Conservation (phyloP, 2,113 vertebrate genomes). For the Tilapia sparmanii region DNA sequence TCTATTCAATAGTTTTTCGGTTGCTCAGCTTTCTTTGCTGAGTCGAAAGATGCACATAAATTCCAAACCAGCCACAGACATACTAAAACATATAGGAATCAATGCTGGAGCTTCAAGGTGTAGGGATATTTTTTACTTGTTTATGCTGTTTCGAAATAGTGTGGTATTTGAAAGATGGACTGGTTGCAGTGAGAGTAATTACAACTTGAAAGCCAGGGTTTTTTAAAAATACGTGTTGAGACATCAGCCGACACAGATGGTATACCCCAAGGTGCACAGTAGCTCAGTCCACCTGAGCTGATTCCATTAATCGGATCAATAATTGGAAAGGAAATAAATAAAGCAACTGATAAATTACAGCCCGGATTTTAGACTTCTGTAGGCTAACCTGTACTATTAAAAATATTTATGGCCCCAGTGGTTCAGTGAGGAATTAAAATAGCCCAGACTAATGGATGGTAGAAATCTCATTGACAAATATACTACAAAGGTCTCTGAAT, state of each 20-base stretch:
- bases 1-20: not conserved
- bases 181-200: not conserved
- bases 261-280: not conserved
- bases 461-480: not conserved
- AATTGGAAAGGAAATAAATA: not conserved
- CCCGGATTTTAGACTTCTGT: not conserved
- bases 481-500: not conserved
- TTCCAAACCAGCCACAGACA: not conserved
- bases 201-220: not conserved
- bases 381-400: not conserved
- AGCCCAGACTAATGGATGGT: not conserved
- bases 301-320: not conserved
- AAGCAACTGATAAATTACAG: not conserved
- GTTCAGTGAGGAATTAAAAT: not conserved
- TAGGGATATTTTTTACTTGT: not conserved
- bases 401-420: not conserved
- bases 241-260: not conserved
- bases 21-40: not conserved
- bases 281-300: not conserved
- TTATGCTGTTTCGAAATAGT: not conserved
- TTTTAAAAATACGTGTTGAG: not conserved
- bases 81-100: not conserved
- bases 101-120: not conserved
- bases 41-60: not conserved
- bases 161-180: not conserved